Percentiles rank a stretch among this genome's conserved stretches.
Conservation (phyloP, 2,888 invertebrate species). For the Caenorhabditis japonica region DNA sequence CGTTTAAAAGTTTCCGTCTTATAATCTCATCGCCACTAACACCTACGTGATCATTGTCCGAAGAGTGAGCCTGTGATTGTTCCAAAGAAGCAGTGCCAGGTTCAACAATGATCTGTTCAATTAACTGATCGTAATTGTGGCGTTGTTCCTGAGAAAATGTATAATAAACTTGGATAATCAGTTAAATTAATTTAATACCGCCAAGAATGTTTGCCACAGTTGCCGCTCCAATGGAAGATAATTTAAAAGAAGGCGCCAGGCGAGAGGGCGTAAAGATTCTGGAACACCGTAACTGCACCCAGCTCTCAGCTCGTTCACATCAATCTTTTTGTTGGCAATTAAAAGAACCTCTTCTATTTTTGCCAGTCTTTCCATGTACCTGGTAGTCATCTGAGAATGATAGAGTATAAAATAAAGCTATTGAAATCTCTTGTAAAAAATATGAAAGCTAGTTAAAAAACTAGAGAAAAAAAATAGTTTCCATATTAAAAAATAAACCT, state of each 20-base stretch:
- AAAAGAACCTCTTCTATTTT: constrained; percentile 71
- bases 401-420: background rate
- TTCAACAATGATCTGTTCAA: constrained; percentile 68
- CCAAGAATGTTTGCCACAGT: constrained; percentile 63
- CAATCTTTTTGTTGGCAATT: constrained; percentile 66
- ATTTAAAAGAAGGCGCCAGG: constrained; percentile 75
- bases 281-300: constrained; percentile 71
- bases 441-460: constrained; percentile 24
- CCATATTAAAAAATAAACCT: constrained; percentile 8
- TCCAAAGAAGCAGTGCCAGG: constrained; percentile 40
- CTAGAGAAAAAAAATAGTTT: constrained; percentile 11
- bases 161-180: too few species aligned
- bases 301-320: constrained; percentile 60
- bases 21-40: background rate
- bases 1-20: background rate
- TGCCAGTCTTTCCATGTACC: constrained; percentile 53
- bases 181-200: constrained; percentile 24
- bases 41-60: constrained; percentile 68
- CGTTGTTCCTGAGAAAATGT: constrained; percentile 54
- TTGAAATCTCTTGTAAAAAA: background rate
- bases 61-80: constrained; percentile 12
- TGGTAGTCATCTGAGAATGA: constrained; percentile 24
- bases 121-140: constrained; percentile 66
- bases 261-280: constrained; percentile 70
- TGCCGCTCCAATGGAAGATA: constrained; percentile 69